phyloP scores from a whole-genome alignment of 1,140 invertebrate species.

The Trichoplusia ni region DNA sequence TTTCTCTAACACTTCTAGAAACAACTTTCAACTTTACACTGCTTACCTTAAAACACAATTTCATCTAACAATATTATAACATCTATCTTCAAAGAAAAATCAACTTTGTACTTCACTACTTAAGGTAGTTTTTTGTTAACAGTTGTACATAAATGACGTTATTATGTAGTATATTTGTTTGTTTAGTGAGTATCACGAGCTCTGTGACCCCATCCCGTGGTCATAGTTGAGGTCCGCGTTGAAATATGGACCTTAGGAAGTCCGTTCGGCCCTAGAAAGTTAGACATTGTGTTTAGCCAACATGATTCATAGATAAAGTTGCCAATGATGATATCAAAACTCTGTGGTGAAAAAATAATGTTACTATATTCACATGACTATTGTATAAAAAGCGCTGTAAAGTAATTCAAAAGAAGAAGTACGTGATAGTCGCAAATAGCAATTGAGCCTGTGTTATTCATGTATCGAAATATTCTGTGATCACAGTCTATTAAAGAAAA shows the following conservation, averaged over 20 bases:
- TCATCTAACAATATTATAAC: background rate
- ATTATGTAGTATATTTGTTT: conserved; percentile 24
- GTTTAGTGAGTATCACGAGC: background rate
- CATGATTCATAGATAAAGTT: background rate
- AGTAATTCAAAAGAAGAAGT: no score
- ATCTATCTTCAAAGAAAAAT: background rate
- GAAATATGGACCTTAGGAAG: conserved; percentile 36
- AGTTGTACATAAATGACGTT: background rate
- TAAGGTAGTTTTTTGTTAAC: background rate
- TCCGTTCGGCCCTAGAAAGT: conserved; percentile 16
- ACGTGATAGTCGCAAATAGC: no score
- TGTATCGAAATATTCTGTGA: no score
- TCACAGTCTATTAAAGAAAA: no score
- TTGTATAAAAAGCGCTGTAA: no score
- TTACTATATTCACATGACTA: no score
- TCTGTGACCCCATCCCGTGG: conserved; percentile 32
- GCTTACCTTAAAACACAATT: background rate
- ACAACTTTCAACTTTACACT: background rate
- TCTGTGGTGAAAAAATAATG: no score
- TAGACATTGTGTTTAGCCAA: background rate
- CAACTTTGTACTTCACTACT: background rate
- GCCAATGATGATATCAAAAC: no score
- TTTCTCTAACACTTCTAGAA: background rate
- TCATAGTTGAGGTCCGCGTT: conserved; percentile 30
- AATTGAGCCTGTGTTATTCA: no score